phyloP scores from a whole-genome alignment of 2,797 vertebrate genomes.

The Triplophysa bombifrons region DNA sequence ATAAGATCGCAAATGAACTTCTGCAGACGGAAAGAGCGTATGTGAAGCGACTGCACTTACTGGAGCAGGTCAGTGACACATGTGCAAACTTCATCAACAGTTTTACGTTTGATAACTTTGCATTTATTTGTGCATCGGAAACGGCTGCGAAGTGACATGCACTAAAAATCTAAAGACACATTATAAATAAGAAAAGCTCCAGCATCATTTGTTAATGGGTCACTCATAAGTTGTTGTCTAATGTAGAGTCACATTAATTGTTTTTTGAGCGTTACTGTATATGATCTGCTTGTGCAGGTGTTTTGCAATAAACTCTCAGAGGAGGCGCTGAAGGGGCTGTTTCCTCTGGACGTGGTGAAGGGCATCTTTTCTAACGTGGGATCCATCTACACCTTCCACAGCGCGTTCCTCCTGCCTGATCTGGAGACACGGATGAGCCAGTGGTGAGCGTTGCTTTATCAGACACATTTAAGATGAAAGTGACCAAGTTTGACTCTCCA shows the following conservation, averaged over 20 bases:
- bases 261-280: neutral
- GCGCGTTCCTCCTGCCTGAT: constrained; percentile 86
- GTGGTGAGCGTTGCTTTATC: constrained; percentile 74
- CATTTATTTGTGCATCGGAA: neutral
- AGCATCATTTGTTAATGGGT: no score
- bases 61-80: constrained; percentile 81
- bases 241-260: no score
- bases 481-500: neutral
- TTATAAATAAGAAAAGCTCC: no score
- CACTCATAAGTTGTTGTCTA: no score
- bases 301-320: constrained; percentile 82
- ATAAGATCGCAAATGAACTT: constrained; percentile 81
- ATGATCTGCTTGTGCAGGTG: constrained; percentile 69
- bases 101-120: neutral
- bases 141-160: no score
- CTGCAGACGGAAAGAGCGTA: constrained; percentile 88
- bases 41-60: constrained; percentile 83
- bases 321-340: constrained; percentile 79
- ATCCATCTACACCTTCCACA: constrained; percentile 89
- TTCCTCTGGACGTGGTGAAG: constrained; percentile 84
- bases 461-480: neutral
- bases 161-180: no score
- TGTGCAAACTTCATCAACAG: neutral
- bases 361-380: constrained; percentile 91
- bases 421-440: constrained; percentile 80